Base-by-base conservation (phyloP, 1,140 invertebrate species). In the Drosophila chauvacae region DNA sequence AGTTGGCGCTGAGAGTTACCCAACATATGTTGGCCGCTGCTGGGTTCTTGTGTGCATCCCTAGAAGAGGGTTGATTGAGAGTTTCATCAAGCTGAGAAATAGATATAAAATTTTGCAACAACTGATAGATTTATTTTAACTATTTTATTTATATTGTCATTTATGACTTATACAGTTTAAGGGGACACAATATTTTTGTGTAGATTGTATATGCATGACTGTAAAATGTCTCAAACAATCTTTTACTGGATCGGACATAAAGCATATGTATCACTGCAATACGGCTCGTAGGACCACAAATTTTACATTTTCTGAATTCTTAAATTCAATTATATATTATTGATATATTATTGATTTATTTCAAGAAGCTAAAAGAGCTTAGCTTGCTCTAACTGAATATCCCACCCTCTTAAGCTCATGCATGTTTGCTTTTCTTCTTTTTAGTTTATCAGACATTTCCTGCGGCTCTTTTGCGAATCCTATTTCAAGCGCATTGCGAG, bases 371-470 rank as follows among this genome's bases (percentile, higher is more conserved):
- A 1, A 30, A 30, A 4, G 9, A 30, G 10, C 5, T 39, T 14
- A 26, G 20, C 11, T 44, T 1, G n/a, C 7, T 37, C 41, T 9
- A 69, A 75, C 44, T 82, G 14, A 14, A 10, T 1, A 23, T 41
- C 39, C 61, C 16, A 42, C 73, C 44, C 45, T 59, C 57, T 62
- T 50, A 9, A 33, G 20, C 7, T 26, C 57, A 45, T 78, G 53
- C 62, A n/a, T 61, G 58, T 70, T 59, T 50, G 18, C 44, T 42
- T 60, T 74, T 64, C 68, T 86, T 62, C 35, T 66, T 79, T 73
- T 75, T 69, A 82, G 83, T 86, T 85, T 88, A 84, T 77, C 77
- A 80, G 65, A 88, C 84, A 84, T 83, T 80, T 87, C 85, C 77
- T 88, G 69, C 58, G 58, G 80, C 73, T 41, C 80, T 83, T 80